Conservation (phyloP, 1,140 invertebrate species). For the Pectinophora gossypiella region DNA sequence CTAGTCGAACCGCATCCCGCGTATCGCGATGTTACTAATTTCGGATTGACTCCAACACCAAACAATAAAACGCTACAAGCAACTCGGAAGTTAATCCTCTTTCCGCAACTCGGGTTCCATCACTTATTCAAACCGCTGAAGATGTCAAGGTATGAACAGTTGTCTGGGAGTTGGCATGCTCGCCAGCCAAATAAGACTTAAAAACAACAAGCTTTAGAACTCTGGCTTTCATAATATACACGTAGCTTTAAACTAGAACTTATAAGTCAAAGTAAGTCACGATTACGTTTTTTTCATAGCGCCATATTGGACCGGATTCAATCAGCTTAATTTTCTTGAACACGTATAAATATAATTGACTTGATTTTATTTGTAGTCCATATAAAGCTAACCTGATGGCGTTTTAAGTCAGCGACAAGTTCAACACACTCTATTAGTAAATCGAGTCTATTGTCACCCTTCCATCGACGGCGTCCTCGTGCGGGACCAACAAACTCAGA, state of each 20-base stretch:
- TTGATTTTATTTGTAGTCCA: conserved; percentile 23
- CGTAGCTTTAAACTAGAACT: too few relatives aligned
- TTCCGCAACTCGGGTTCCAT: background rate
- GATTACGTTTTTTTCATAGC: background rate
- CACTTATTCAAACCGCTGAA: background rate
- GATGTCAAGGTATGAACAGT: background rate
- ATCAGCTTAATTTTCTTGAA: conserved; percentile 36
- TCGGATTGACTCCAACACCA: background rate
- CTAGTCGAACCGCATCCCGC: conserved; percentile 48
- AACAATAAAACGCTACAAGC: background rate
- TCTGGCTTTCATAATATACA: too few relatives aligned
- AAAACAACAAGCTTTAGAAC: background rate
- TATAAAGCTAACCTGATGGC: conserved; percentile 26
- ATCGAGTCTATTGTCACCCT: conserved; percentile 36
- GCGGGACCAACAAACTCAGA: conserved; percentile 18
- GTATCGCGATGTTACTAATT: conserved; percentile 32
- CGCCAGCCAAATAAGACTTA: background rate
- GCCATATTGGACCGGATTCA: conserved; percentile 23
- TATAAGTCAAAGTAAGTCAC: background rate
- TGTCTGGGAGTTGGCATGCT: background rate
- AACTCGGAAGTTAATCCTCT: background rate
- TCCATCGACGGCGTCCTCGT: conserved; percentile 17
- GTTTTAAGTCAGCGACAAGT: conserved; percentile 29
- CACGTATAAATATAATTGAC: conserved; percentile 31
- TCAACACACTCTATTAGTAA: conserved; percentile 38